Evolutionary conservation across 1,140 invertebrate species (phyloP), one percentile per base, ranked within the genome.

Genomic region (Hypsibius dujardini): DNA sequence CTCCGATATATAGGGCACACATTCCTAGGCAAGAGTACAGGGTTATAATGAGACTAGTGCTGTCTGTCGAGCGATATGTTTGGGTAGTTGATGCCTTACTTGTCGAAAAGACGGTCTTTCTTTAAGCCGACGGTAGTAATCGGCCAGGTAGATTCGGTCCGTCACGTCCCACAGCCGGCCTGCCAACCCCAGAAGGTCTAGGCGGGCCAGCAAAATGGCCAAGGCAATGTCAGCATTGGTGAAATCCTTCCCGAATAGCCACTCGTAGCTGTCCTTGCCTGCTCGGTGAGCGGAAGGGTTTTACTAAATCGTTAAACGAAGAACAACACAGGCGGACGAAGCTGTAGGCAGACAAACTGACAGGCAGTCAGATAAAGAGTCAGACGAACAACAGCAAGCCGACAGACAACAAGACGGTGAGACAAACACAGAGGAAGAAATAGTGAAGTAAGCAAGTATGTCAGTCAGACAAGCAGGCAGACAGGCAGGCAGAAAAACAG

Each of bases 191-290:
- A 89, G 78, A 72, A 85, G 80, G 77, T 84, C 83, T 2, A 89
- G 77, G 46, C 88, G 82, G 76, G 87, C 83, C 56, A 90, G 77
- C n/a, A 89, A 78, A n/a, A 88, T 79, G 28, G 85, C 83, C 69
- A 90, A 79, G 73, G 81, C 84, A 28, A 90, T 84, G 79, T 90
- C 88, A 46, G 87, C 87, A 72, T 87, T 82, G 2, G 84, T 87
- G 74, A 88, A 86, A 40, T 82, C 78, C 74, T 87, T 82, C 71
- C 84, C 84, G 74, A 85, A 85, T 59, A 90, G 77, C 88, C 88
- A 90, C 75, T 82, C 82, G 45, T 83, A 80, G 74, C 79, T 76
- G 69, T 72, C 75, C 50, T 56, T 56, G 56, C 75, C 75, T 79
- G 71, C 59, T 7, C 50, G n/a, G 50, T 7, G n/a, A 56, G n/a